These are phyloP conservation scores for Catamblyrhynchus diadema DNA, from an alignment of 2,797 vertebrate species.

Conservation along the genomic window DNA sequence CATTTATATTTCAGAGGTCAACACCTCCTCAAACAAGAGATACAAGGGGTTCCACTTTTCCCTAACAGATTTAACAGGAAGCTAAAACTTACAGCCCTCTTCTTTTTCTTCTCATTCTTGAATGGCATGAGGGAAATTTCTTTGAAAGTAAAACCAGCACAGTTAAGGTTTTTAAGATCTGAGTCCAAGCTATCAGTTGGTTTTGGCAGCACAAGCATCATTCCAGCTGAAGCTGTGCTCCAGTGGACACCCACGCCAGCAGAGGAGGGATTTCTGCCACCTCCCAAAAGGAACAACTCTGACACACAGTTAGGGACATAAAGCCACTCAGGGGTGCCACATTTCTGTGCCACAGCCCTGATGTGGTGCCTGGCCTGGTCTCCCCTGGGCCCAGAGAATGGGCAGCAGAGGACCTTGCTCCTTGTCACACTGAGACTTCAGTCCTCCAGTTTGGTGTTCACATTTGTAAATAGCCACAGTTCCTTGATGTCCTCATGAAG, in stretches of 20 bases:
- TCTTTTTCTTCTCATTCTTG: not conserved
- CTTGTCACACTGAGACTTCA: rapidly evolving
- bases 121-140: not conserved
- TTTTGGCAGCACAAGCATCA: not conserved
- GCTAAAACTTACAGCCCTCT: not conserved
- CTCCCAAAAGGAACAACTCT: not conserved
- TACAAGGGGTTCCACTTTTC: not conserved
- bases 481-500: not conserved
- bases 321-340: rapidly evolving
- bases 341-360: not conserved
- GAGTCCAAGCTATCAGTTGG: not conserved
- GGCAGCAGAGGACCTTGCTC: not conserved
- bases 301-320: not conserved
- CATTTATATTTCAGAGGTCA: not conserved
- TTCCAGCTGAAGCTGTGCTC: not conserved
- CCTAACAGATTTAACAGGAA: not conserved
- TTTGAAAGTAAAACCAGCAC: not conserved
- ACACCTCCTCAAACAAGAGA: not conserved
- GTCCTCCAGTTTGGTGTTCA: not conserved
- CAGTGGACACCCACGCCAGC: rapidly evolving
- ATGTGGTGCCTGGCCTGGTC: not conserved
- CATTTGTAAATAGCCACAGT: not conserved
- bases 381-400: not conserved
- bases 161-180: not conserved
- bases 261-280: not conserved